Base-by-base conservation (phyloP, 2,113 vertebrate genomes). In the Rhodinocichla rosea region DNA sequence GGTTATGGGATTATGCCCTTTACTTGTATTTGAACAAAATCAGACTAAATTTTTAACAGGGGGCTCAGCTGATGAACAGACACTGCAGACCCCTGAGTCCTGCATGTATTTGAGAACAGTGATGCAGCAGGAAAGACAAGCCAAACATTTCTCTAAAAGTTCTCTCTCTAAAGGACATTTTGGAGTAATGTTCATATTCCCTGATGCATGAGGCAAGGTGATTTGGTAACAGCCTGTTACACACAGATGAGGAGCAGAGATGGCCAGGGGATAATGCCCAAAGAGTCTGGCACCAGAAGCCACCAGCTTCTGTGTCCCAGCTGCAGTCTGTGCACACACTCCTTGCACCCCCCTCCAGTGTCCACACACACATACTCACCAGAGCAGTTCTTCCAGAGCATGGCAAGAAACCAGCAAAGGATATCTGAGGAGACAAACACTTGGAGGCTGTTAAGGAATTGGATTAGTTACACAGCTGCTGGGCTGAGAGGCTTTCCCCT, bases 391-490 rank as follows among this genome's bases (percentile, higher is more conserved):
- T 91, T 75, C 92, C 52, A 95, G 39, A 83, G 65, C 89, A 93
- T 24, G 70, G 57, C 74, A 92, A 93, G 75, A 84, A 82, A 71
- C 23, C 82, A 85, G 82, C 28, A 92, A 90, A 83, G 85, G 88
- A 20, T 76, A 52, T 35, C 39, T 85, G 89, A 88, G 91, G 30
- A 85, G 74, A 59, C 78, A 92, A 63, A 85, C 53, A 71, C 90
- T 67, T 6, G 85, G 60, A 92, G 57, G 86, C 63, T 75, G 78
- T 17, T 93, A 91, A 35, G 85, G 85, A 93, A 42, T 84, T 59
- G 85, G 62, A 57, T 92, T 94, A 93, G 82, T 68, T 82, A 93
- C 82, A 78, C 65, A 85, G 90, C 60, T 92, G 81, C 85, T 83
- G 91, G 56, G 17, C 26, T 75, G 70, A 83, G 47, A 94, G 83